Evolutionary conservation across 2,113 vertebrate genomes (phyloP), one percentile per base, ranked within the genome.

Genomic region (Chunga burmeisteri): DNA sequence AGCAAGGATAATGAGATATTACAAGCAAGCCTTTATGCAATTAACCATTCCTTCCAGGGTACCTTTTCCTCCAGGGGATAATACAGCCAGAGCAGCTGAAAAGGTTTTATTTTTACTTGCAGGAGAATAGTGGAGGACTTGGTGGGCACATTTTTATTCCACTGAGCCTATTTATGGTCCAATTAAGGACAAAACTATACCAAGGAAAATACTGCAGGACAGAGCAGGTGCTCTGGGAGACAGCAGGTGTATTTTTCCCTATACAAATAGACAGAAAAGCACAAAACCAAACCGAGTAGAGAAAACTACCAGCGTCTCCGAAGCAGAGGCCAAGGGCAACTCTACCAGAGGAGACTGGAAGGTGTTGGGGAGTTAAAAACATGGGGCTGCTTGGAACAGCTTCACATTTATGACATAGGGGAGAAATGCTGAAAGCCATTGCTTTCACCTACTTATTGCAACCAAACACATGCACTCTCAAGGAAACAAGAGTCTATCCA

Each of bases 1-100:
- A 98, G 94, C 78, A 97, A 97, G 91, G 96, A 95, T 96, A 97
- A 96, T 93, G 96, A 97, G 86, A 96, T 93, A 95, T 90, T 96
- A 96, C 96, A 96, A 98, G 92, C 81, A 84, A 91, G 79, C 81
- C 81, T 93, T 95, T 93, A 90, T 53, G 95, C 78, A 96, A 93
- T 88, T 88, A 97, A 93, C 94, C 94, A 95, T 95, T 97, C 86
- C 95, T 97, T 94, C 88, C 94, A 97, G 83, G 36, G 83, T 96
- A 96, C 65, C 86, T 96, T 96, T 96, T 95, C 85, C 93, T 96
- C 88, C 79, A 86, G 95, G 93, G 96, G 66, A 93, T 81, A 96
- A 96, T 79, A 94, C 89, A 93, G 82, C 65, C 89, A 90, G 53
- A 91, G 81, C 86, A 86, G 58, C 81, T 93, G 81, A 93, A 95